A percentile compares a stretch with the other conserved stretches of the same genome.
Evolutionary conservation across 2,888 invertebrate species (phyloP).

Genomic region (Andrena bucephala): DNA sequence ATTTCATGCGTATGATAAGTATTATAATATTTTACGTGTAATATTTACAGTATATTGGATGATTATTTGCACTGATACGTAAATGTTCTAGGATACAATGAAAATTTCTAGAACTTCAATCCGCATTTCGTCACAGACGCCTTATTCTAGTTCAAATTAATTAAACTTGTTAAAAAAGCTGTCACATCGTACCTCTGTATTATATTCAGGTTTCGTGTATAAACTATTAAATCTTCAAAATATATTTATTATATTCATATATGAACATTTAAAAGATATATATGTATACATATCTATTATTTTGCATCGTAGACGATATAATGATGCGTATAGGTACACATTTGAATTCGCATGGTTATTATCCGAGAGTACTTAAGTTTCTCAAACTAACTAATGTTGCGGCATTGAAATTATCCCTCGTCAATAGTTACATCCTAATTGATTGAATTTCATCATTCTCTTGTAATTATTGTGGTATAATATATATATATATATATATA

Average conservation of each 20-base stretch:
- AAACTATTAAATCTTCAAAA: slow-evolving; percentile 25
- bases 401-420: background rate
- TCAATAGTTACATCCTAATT: background rate
- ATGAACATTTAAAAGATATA: slow-evolving; percentile 12
- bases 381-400: background rate
- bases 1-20: background rate
- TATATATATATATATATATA: slow-evolving; percentile 2
- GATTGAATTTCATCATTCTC: background rate
- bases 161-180: background rate
- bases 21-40: background rate
- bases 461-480: slow-evolving; percentile 9
- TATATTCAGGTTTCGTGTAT: slow-evolving; percentile 26
- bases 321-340: background rate
- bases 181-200: slow-evolving; percentile 10
- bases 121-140: slow-evolving; percentile 10
- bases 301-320: slow-evolving; percentile 6
- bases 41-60: background rate
- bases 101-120: background rate
- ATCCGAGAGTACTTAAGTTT: background rate
- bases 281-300: slow-evolving; percentile 19
- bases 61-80: background rate
- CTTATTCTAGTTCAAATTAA: slow-evolving; percentile 4
- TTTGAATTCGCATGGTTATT: background rate
- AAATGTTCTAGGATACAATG: background rate
- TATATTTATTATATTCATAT: slow-evolving; percentile 34